Base-by-base conservation (phyloP, 2,797 vertebrate species). In the Hafferia zeledoni region DNA sequence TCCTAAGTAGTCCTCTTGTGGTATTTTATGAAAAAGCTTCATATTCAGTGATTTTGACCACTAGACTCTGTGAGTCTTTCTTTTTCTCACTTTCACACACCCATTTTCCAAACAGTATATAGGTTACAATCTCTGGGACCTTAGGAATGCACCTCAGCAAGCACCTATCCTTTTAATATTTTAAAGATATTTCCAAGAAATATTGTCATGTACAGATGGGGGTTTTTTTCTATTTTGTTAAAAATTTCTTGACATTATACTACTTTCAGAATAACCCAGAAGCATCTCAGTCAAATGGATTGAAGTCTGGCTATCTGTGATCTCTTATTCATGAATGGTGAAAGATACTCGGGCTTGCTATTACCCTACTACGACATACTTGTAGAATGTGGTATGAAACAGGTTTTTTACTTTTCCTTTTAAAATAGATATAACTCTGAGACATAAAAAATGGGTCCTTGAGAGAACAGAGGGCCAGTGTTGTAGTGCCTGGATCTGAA, bases 401-500 rank as follows among this genome's bases (percentile, higher is more conserved):
- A 37, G 0, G 0, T 2, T 0, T 4, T 43, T 30, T 30, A 41
- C 41, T 63, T 50, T 13, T 11, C 19, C 11, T 53, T 81, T 49
- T 43, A 13, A 83, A 84, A 39, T 1, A 60, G 9, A 3, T 33
- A 11, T 27, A 69, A 52, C 30, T 59, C 13, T 27, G 22, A 33
- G 17, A 63, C 11, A 28, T 44, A 50, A 64, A 37, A 70, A 31
- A 68, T 1, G 1, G 8, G 28, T 68, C 17, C 43, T 79, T 46
- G 10, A 80, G 33, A 64, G 24, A 60, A 57, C 22, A 64, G 60
- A 31, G 85, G 3, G 4, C 5, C 10, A 77, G 25, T n/a, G 7
- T 9, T 85, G 37, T 64, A 79, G 77, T 27, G 33, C 16, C 19
- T 63, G 56, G 39, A 78, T 79, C 64, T 70, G 64, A 89, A 68